These are phyloP conservation scores for Falco rusticolus DNA, from an alignment of 2,797 vertebrate species.

Conservation along the genomic window DNA sequence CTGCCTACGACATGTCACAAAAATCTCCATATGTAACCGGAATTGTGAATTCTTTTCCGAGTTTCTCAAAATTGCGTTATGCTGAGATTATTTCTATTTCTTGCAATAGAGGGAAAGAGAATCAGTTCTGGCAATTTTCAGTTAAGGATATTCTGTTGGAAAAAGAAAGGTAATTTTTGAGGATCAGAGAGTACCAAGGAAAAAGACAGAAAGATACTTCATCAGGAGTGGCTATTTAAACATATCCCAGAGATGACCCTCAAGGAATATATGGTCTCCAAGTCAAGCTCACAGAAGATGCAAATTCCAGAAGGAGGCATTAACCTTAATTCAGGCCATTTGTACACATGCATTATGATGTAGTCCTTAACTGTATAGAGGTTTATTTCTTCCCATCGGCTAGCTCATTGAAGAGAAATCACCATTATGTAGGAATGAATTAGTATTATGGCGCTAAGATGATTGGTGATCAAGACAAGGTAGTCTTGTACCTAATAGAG, in stretches of 20 bases:
- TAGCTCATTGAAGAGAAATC: not conserved
- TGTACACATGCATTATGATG: not conserved
- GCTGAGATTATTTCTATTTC: not conserved
- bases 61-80: not conserved
- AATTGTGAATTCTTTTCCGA: not conserved
- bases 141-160: not conserved
- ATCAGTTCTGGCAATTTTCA: not conserved
- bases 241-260: not conserved
- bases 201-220: not conserved
- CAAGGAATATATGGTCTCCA: not conserved
- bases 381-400: not conserved
- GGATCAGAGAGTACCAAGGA: not conserved
- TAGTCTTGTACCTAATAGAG: not conserved
- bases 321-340: not conserved
- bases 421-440: not conserved
- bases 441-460: not conserved
- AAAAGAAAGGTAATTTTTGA: not conserved
- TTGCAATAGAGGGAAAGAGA: not conserved
- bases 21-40: not conserved
- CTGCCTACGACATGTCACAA: not conserved
- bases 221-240: not conserved
- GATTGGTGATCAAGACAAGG: not conserved
- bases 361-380: not conserved
- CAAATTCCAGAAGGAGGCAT: not conserved
- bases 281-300: not conserved